A percentile compares a stretch with the other conserved stretches of the same genome.
Conservation (phyloP, 2,113 vertebrate genomes). For the Agapornis roseicollis region DNA sequence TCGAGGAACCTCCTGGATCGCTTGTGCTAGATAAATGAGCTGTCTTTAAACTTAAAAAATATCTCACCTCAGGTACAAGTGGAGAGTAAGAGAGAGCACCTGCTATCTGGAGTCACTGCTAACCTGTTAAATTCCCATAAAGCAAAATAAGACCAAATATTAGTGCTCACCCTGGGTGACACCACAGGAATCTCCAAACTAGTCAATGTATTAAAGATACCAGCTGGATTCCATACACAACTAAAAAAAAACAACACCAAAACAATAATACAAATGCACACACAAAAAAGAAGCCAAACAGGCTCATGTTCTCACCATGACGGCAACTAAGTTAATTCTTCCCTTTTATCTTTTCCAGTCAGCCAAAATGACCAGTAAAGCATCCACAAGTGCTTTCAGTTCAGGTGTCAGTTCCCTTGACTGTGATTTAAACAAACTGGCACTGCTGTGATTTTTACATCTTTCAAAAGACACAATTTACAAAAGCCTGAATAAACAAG, state of each 20-base stretch:
- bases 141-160: background rate
- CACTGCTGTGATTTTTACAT: background rate
- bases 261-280: background rate
- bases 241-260: background rate
- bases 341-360: background rate
- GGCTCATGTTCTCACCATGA: background rate
- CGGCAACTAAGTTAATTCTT: background rate
- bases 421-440: background rate
- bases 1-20: too few species aligned
- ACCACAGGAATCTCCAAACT: background rate
- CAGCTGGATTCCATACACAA: background rate
- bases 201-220: background rate
- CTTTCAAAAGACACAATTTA: background rate
- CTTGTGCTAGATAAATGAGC: background rate
- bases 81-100: background rate
- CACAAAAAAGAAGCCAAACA: background rate
- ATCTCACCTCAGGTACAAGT: background rate
- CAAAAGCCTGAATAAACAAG: background rate
- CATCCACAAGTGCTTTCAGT: background rate
- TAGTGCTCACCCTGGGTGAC: background rate
- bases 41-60: background rate
- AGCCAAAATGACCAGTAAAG: background rate
- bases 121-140: background rate
- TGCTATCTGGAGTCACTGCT: background rate
- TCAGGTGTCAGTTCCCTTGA: background rate